Conservation (phyloP, 2,113 vertebrate species). For the Hemiprocne comata region DNA sequence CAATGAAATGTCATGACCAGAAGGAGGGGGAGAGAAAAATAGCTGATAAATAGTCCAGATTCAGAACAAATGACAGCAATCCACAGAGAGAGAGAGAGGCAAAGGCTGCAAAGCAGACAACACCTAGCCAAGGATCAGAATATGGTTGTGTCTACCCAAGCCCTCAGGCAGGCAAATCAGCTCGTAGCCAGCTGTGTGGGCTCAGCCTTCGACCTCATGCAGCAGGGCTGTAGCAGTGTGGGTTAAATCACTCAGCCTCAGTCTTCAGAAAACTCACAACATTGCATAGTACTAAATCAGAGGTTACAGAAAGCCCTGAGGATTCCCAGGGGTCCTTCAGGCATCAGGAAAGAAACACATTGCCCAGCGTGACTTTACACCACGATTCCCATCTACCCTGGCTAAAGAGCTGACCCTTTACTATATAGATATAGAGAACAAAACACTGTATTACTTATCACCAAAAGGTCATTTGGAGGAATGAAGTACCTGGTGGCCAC, state of each 20-base stretch:
- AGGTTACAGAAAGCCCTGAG: background rate
- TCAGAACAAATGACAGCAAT: background rate
- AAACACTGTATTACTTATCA: background rate
- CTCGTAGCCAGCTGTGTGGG: background rate
- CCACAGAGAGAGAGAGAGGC: background rate
- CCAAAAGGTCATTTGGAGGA: background rate
- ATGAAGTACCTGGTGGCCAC: background rate
- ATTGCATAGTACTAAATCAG: background rate
- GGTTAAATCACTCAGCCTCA: background rate
- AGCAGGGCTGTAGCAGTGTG: background rate
- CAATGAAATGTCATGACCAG: background rate
- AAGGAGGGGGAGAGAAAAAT: background rate
- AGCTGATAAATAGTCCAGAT: background rate
- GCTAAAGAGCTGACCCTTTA: background rate
- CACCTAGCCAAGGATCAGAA: background rate
- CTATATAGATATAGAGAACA: background rate
- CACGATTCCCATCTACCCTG: background rate
- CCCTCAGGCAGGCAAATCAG: background rate
- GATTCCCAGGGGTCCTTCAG: background rate
- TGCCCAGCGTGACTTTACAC: background rate
- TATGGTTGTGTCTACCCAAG: background rate
- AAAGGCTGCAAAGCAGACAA: background rate
- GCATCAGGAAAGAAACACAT: background rate
- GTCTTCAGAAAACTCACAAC: background rate
- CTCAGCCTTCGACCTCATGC: background rate